Percentiles rank a stretch among this genome's conserved stretches.
phyloP scores from a whole-genome alignment of 2,113 vertebrate genomes.

The Tringa solitaria region DNA sequence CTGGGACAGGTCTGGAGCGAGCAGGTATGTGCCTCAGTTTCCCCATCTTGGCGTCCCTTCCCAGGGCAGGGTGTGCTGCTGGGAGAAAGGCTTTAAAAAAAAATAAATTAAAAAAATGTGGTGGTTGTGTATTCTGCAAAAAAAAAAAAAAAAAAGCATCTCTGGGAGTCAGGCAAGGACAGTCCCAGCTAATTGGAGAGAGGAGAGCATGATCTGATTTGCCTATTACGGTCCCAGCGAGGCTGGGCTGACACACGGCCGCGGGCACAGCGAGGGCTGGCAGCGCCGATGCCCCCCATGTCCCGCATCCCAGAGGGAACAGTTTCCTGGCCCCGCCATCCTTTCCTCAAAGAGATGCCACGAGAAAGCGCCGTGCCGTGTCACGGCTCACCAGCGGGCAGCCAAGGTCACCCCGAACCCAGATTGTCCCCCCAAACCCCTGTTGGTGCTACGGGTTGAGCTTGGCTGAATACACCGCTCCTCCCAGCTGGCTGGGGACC shows the following conservation, averaged over 20 bases:
- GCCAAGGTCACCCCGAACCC: background rate
- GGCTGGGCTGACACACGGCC: background rate
- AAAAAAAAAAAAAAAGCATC: background rate
- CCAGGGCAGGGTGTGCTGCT: background rate
- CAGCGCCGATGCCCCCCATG: accelerated
- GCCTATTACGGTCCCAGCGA: background rate
- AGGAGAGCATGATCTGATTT: background rate
- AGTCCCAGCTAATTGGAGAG: background rate
- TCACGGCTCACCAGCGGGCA: accelerated
- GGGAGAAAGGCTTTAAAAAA: background rate
- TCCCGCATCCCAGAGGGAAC: background rate
- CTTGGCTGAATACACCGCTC: accelerated
- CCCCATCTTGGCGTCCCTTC: background rate
- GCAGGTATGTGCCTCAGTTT: background rate
- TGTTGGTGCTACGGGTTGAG: accelerated
- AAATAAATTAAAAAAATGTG: background rate
- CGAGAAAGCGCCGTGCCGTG: accelerated
- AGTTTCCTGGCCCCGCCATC: accelerated
- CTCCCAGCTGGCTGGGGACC: background rate
- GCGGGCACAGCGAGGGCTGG: background rate
- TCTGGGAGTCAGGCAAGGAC: constrained; percentile 43
- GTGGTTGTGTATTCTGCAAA: background rate
- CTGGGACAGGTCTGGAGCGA: background rate
- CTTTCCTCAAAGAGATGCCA: no score
- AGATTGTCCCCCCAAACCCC: accelerated